These are phyloP conservation scores for Halictus quadricinctus DNA, from an alignment of 2,888 invertebrate genomes.

Conservation along the genomic window DNA sequence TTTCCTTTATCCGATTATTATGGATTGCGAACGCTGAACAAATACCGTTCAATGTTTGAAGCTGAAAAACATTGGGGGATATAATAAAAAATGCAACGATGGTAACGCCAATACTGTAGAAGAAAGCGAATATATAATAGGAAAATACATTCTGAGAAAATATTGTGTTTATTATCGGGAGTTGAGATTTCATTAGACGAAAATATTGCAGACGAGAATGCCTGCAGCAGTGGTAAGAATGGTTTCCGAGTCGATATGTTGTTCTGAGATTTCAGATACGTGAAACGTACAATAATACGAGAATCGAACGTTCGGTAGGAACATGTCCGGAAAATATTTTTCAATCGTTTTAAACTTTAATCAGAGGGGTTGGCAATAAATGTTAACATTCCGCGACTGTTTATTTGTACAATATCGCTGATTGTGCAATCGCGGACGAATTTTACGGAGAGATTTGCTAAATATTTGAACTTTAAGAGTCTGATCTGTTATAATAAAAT, in stretches of 20 bases:
- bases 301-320: not conserved
- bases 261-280: slow-evolving; percentile 16
- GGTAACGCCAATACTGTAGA: not conserved
- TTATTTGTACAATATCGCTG: not conserved
- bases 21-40: not conserved
- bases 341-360: slow-evolving; percentile 11
- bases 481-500: not conserved
- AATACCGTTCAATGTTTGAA: not conserved
- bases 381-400: not conserved
- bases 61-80: not conserved
- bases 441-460: not conserved
- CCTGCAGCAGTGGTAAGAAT: slow-evolving; percentile 7
- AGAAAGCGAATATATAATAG: slow-evolving; percentile 1
- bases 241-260: slow-evolving; percentile 4
- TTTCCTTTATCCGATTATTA: not conserved
- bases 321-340: slow-evolving; percentile 9
- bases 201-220: slow-evolving; percentile 4
- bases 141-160: slow-evolving; percentile 4
- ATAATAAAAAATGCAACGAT: not conserved
- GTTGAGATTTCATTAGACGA: slow-evolving; percentile 9
- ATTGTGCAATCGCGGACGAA: not conserved
- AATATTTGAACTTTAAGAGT: not conserved
- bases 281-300: slow-evolving; percentile 11
- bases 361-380: not conserved
- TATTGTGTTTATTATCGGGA: slow-evolving; percentile 21